Evolutionary conservation across 2,888 invertebrate genomes (phyloP).

Genomic region (Eristalinus aeneus): DNA sequence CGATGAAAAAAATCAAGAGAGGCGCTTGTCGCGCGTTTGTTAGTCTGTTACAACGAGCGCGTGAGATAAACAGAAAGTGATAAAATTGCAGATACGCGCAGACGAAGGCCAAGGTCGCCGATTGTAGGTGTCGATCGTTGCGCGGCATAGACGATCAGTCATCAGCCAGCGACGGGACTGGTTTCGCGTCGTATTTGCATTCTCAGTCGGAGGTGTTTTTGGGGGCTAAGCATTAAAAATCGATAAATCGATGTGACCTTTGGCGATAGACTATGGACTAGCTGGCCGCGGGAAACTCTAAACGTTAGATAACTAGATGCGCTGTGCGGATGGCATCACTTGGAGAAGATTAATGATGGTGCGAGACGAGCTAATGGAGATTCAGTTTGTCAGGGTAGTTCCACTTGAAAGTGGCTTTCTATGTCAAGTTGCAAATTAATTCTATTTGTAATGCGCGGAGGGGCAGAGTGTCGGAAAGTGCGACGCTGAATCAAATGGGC

Average conservation of each 20-base stretch:
- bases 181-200: background rate
- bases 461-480: too few species aligned
- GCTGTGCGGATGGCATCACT: background rate
- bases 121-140: background rate
- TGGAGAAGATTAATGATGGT: background rate
- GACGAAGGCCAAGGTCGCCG: background rate
- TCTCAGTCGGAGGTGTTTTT: background rate
- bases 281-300: background rate
- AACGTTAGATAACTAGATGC: background rate
- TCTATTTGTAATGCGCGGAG: too few species aligned
- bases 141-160: background rate
- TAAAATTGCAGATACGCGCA: background rate
- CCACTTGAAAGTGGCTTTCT: background rate
- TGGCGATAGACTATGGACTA: background rate
- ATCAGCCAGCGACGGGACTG: background rate
- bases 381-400: background rate
- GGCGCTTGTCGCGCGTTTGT: too few species aligned
- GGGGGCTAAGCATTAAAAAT: background rate
- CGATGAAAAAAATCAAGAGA: background rate
- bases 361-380: background rate
- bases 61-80: background rate
- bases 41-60: too few species aligned
- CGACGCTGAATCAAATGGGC: too few species aligned
- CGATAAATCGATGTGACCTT: background rate
- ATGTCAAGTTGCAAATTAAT: background rate